Percentiles rank a stretch among this genome's conserved stretches.
Conservation (phyloP, 2,888 invertebrate genomes). For the Diaprepes abbreviatus region DNA sequence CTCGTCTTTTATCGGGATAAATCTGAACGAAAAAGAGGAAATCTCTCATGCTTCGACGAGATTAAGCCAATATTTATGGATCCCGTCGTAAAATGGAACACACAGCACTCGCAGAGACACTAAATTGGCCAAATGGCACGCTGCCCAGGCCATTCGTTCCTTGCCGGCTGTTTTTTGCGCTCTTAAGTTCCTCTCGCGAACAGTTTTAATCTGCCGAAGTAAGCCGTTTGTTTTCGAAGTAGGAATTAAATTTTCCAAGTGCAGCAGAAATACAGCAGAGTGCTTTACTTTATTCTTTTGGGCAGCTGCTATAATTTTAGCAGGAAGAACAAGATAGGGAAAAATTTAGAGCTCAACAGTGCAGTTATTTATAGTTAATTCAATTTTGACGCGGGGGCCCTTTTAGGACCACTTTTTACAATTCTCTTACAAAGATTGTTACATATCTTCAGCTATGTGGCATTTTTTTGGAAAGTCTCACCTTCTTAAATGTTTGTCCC, state of each 20-base stretch:
- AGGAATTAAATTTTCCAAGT: slow-evolving; percentile 41
- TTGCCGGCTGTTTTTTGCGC: slow-evolving; percentile 21
- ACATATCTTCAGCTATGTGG: no score
- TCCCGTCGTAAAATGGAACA: slow-evolving; percentile 40
- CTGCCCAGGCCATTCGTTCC: slow-evolving; percentile 38
- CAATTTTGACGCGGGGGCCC: background rate
- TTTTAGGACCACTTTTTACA: no score
- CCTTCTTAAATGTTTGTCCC: no score
- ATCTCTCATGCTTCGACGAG: slow-evolving; percentile 41
- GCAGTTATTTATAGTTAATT: background rate
- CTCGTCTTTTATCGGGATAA: slow-evolving; percentile 17
- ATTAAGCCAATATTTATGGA: slow-evolving; percentile 47
- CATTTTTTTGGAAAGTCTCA: no score
- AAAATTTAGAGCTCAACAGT: background rate
- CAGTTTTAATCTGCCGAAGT: slow-evolving; percentile 48
- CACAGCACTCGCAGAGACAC: slow-evolving; percentile 35
- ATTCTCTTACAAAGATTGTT: no score
- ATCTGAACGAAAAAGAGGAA: slow-evolving; percentile 17
- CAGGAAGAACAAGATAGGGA: background rate
- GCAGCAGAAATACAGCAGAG: slow-evolving; percentile 24
- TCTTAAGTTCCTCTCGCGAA: slow-evolving; percentile 31
- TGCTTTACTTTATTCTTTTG: slow-evolving; percentile 12
- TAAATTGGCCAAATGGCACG: slow-evolving; percentile 46
- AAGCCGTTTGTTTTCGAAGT: slow-evolving; percentile 42
- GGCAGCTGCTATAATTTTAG: slow-evolving; percentile 9